A percentile compares a stretch with the other conserved stretches of the same genome.
These are phyloP conservation scores for Macrosiphum euphorbiae DNA, from an alignment of 2,888 invertebrate genomes.

Conservation along the genomic window DNA sequence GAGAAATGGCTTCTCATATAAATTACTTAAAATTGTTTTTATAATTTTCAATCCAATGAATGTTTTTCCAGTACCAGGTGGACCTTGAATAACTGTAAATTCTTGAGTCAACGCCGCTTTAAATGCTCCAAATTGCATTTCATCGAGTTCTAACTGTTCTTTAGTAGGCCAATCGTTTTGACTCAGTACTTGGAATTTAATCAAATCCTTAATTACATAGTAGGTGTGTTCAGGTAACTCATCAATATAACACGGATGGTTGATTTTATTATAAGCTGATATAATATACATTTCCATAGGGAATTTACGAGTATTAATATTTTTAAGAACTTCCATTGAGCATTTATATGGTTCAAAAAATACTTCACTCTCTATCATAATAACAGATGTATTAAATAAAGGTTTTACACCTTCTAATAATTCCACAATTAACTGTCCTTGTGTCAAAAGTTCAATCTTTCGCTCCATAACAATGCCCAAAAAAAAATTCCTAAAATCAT, in stretches of 20 bases:
- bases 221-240: conserved; percentile 17
- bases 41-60: conserved; percentile 83
- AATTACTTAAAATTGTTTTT: conserved; percentile 69
- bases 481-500: conserved; percentile 78
- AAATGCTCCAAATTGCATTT: conserved; percentile 78
- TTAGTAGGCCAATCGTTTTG: conserved; percentile 67
- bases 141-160: conserved; percentile 74
- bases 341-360: conserved; percentile 87
- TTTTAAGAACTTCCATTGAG: conserved; percentile 79
- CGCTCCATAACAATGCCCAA: conserved; percentile 78
- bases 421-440: conserved; percentile 53
- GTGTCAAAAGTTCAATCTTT: conserved; percentile 69
- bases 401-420: conserved; percentile 32
- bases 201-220: conserved; percentile 60
- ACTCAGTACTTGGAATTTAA: conserved; percentile 55
- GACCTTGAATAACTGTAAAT: conserved; percentile 86
- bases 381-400: neutral
- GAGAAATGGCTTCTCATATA: neutral
- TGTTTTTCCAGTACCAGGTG: conserved; percentile 91
- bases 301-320: conserved; percentile 73
- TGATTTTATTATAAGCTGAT: conserved; percentile 70
- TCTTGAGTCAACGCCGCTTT: conserved; percentile 79
- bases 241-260: conserved; percentile 71
- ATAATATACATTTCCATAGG: conserved; percentile 81
- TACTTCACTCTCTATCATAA: conserved; percentile 76